phyloP scores from a whole-genome alignment of 2,888 invertebrate genomes.

The Rhingia campestris region DNA sequence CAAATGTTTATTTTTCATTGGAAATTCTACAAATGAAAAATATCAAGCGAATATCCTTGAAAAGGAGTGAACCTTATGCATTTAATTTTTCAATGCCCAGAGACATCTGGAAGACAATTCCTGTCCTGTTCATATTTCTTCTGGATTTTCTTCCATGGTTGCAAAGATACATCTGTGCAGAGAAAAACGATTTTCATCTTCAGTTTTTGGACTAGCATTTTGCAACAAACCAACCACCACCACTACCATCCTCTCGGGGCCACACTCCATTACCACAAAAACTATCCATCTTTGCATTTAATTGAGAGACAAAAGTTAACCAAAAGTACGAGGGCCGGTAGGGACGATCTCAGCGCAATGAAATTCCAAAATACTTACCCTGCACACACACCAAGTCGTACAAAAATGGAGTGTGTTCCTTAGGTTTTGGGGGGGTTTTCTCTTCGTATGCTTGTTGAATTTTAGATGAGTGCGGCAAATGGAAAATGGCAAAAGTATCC shows the following conservation, averaged over 20 bases:
- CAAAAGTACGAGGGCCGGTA: slow-evolving; percentile 23
- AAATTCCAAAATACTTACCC: not conserved
- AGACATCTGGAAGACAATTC: slow-evolving; percentile 35
- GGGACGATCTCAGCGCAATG: slow-evolving; percentile 7
- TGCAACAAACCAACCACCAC: not conserved
- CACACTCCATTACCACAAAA: slow-evolving; percentile 6
- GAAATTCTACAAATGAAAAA: slow-evolving; percentile 22
- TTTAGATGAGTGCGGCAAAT: slow-evolving; percentile 47
- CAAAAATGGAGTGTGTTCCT: not conserved
- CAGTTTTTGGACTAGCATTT: slow-evolving; percentile 1
- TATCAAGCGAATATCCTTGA: slow-evolving; percentile 11
- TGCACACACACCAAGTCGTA: not conserved
- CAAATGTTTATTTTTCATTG: slow-evolving; percentile 32
- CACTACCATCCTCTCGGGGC: not conserved
- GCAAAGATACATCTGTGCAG: not conserved
- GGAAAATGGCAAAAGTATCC: slow-evolving; percentile 11
- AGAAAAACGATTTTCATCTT: slow-evolving; percentile 12
- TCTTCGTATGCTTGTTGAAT: slow-evolving; percentile 57
- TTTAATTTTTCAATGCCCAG: slow-evolving; percentile 36
- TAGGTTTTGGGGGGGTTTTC: slow-evolving; percentile 13
- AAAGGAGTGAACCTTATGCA: slow-evolving; percentile 1
- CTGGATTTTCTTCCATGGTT: not conserved
- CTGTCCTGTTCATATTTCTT: slow-evolving; percentile 6
- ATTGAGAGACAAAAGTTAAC: slow-evolving; percentile 63
- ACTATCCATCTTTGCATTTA: slow-evolving; percentile 50